phyloP scores from a whole-genome alignment of 2,113 vertebrate genomes.

The Gallinago undulata region DNA sequence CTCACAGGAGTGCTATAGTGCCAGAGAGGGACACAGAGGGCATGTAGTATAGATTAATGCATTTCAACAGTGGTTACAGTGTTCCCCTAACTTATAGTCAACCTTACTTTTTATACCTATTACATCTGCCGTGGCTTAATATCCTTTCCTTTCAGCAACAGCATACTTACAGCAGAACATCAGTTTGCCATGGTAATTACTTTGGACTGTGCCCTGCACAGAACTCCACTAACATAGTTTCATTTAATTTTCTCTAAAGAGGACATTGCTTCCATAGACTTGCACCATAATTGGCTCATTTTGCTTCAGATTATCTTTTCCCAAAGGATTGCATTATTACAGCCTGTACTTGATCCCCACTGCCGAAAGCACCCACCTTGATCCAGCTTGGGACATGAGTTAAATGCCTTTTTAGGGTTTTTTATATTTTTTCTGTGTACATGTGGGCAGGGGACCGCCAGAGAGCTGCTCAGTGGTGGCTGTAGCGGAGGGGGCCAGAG shows the following conservation, averaged over 20 bases:
- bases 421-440: not conserved
- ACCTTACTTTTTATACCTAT: not conserved
- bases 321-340: not conserved
- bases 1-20: not conserved
- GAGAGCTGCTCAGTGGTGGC: not conserved
- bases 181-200: conserved; percentile 38
- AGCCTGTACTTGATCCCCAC: not conserved
- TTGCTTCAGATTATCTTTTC: conserved; percentile 32
- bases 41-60: not conserved
- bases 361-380: not conserved
- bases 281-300: conserved; percentile 31
- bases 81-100: not conserved
- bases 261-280: not conserved
- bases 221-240: conserved; percentile 39
- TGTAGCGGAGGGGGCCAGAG: not conserved
- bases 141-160: conserved; percentile 47
- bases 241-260: conserved; percentile 45
- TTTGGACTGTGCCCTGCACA: not conserved
- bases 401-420: not conserved
- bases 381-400: not conserved
- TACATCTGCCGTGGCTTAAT: conserved; percentile 14
- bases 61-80: not conserved
- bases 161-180: conserved; percentile 14
- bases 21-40: not conserved
- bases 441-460: not conserved